Conservation (phyloP, 2,797 vertebrate genomes). For the Crax fasciolata region DNA sequence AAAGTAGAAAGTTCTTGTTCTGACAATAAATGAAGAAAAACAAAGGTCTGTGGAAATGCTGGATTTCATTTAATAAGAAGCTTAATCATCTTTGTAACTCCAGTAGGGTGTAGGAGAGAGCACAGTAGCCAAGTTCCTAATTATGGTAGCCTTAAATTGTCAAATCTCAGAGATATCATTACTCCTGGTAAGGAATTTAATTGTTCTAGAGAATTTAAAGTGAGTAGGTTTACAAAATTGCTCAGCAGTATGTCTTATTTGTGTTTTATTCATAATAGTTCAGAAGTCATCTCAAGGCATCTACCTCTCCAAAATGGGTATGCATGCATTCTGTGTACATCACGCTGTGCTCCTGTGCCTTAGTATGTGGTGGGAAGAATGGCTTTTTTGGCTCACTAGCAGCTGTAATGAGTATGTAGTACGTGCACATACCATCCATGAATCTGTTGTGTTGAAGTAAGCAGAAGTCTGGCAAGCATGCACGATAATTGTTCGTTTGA, state of each 20-base stretch:
- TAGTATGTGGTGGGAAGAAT: constrained; percentile 9
- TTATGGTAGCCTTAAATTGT: neutral
- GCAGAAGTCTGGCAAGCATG: constrained; percentile 39
- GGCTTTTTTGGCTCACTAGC: constrained; percentile 27
- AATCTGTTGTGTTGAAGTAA: constrained; percentile 31
- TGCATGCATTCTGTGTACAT: constrained; percentile 49
- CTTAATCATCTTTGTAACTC: neutral
- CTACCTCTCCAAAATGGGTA: constrained; percentile 43
- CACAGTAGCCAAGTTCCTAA: neutral
- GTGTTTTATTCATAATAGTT: constrained; percentile 49
- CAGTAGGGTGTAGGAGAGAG: neutral
- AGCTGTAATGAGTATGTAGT: neutral
- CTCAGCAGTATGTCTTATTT: constrained; percentile 43
- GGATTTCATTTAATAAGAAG: neutral
- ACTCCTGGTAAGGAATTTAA: neutral
- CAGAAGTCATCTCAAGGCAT: constrained; percentile 51
- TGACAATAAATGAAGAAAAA: neutral
- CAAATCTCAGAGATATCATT: neutral
- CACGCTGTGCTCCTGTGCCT: constrained; percentile 4
- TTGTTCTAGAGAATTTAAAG: constrained; percentile 17
- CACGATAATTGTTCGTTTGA: neutral
- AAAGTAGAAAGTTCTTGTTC: constrained; percentile 4
- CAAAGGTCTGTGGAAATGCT: neutral
- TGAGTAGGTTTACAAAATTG: constrained; percentile 26
- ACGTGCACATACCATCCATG: constrained; percentile 15